Base-by-base conservation (phyloP, 2,888 invertebrate species). In the Drosophila infuscata region DNA sequence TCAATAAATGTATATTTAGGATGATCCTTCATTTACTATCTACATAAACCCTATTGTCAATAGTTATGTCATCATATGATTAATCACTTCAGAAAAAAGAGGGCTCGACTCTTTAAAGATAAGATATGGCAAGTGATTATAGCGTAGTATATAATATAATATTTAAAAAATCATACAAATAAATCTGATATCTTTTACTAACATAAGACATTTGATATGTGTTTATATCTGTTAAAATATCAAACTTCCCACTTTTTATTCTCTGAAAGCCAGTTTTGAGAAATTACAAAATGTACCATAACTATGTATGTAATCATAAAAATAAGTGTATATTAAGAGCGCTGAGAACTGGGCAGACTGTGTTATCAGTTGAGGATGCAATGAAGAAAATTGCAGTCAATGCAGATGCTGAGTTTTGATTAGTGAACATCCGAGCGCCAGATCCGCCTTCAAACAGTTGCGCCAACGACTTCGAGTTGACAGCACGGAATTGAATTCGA, bases 321-420 rank as follows among this genome's bases (percentile, higher is more conserved):
- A 17, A 41, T 5, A 41, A 41, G 11, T 6, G n/a, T 41, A 41
- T 11, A 11, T 41, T 33, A 49, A 35, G 54, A 52, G 58, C 36
- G 25, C 29, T 60, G 70, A 60, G 33, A 46, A 46, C 51, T 30
- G 30, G 7, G 7, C 52, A 48, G 33, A 32, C 43, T 29, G 46
- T 60, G 54, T 35, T 85, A 83, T 83, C 83, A 83, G 69, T 60
- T 49, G 69, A 56, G 65, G 72, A 71, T 88, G 82, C 60, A 84
- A 65, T 78, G 70, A 60, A 75, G 78, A 73, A 64, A 82, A 71
- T 70, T 76, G 76, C 76, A 76, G n/a, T 60, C 68, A 77, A 80
- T 85, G 88, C 83, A 88, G 88, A 88, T 83, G 70, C 52, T 65
- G 53, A 59, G 66, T 9, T 61, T 74, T 85, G 86, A 83, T 83